Evolutionary conservation across 2,888 invertebrate genomes (phyloP).

Genomic region (Anorthoa munda): DNA sequence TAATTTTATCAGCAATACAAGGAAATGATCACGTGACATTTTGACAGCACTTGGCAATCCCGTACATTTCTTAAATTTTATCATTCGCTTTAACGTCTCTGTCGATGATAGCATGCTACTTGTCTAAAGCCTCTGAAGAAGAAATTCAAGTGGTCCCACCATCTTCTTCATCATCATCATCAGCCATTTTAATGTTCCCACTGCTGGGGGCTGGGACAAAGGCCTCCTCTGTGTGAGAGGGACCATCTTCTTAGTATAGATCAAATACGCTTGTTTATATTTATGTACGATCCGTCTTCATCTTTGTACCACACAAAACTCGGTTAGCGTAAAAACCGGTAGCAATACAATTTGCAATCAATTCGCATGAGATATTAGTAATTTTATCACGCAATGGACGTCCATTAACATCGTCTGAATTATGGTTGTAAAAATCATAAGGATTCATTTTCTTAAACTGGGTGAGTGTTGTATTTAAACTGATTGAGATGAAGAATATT

Average conservation of each 20-base stretch:
- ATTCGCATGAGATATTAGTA: conserved; percentile 65
- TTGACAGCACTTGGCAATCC: no score
- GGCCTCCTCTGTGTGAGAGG: no score
- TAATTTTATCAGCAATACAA: no score
- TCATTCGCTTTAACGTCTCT: no score
- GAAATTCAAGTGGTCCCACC: background rate
- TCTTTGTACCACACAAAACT: conserved; percentile 55
- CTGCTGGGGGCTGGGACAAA: no score
- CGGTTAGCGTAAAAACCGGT: conserved; percentile 68
- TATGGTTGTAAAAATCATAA: conserved; percentile 55
- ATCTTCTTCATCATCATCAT: background rate
- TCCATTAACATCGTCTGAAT: conserved; percentile 61
- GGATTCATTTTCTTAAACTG: conserved; percentile 37
- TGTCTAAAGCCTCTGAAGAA: no score
- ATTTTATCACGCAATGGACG: conserved; percentile 56
- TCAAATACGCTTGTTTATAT: background rate
- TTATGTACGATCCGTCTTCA: background rate
- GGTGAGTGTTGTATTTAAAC: conserved; percentile 43
- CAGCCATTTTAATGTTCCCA: no score
- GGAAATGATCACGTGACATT: no score
- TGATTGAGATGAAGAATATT: conserved; percentile 1
- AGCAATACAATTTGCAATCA: conserved; percentile 72
- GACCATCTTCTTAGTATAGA: no score
- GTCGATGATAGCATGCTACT: no score
- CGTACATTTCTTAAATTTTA: no score